A percentile compares a stretch with the other conserved stretches of the same genome.
phyloP scores from a whole-genome alignment of 30 jellyfish, hydroid and myxozoan species.

The Euphysa ruthae region DNA sequence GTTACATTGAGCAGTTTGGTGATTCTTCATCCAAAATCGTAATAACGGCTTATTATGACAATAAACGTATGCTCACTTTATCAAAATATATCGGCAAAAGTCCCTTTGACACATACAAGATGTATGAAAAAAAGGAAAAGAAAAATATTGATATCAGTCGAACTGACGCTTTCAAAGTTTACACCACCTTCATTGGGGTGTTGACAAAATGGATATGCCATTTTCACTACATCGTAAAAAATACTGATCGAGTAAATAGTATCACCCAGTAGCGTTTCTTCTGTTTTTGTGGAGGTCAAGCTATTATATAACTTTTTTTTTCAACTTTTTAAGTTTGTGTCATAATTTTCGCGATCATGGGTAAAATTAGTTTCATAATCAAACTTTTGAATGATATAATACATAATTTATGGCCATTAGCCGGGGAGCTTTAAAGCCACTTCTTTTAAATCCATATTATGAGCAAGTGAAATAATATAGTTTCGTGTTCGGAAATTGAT shows the following conservation, averaged over 20 bases:
- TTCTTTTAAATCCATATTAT: no score
- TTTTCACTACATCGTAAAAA: not conserved
- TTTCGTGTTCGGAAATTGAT: no score
- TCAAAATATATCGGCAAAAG: not conserved
- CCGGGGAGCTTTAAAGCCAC: no score
- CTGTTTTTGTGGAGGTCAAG: no score
- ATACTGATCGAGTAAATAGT: not conserved
- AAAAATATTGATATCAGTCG: not conserved
- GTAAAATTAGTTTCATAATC: no score
- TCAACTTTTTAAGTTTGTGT: no score
- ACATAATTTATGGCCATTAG: no score
- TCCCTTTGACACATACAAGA: not conserved
- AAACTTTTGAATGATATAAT: no score
- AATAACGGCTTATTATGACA: not conserved
- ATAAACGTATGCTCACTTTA: not conserved
- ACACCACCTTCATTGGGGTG: not conserved
- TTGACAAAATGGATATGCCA: not conserved
- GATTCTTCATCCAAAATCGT: slow-evolving; percentile 17
- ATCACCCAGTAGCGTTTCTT: not conserved
- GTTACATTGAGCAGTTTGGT: slow-evolving; percentile 24
- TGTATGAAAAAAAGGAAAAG: not conserved
- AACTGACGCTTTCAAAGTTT: not conserved
- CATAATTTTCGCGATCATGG: no score
- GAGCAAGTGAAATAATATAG: no score
- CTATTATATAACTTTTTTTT: no score